These are phyloP conservation scores for Syngnathus scovelli DNA, from an alignment of 2,113 vertebrate genomes.

Conservation along the genomic window DNA sequence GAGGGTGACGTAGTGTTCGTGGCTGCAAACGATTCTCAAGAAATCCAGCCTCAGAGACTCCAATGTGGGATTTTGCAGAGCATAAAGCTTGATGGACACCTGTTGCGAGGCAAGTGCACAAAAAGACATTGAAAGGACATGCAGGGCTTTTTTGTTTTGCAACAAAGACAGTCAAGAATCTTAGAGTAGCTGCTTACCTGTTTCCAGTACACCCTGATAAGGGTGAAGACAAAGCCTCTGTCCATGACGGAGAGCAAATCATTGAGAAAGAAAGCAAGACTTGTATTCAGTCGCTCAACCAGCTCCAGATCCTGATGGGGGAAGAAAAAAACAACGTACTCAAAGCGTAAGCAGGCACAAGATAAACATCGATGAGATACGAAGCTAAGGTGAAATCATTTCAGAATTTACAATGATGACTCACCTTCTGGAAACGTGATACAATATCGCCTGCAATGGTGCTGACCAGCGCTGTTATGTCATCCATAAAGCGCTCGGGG, in stretches of 20 bases:
- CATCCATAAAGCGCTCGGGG: conserved; percentile 98
- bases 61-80: conserved; percentile 84
- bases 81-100: conserved; percentile 89
- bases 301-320: conserved; percentile 85
- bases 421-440: conserved; percentile 96
- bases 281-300: conserved; percentile 94
- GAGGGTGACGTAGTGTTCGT: conserved; percentile 96
- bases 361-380: background rate
- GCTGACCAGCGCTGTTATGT: conserved; percentile 92
- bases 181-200: conserved; percentile 74
- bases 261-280: conserved; percentile 95
- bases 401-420: background rate
- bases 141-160: too few relatives aligned
- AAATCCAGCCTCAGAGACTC: conserved; percentile 92
- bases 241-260: conserved; percentile 97
- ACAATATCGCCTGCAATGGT: conserved; percentile 92
- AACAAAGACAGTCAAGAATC: background rate
- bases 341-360: background rate
- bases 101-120: conserved; percentile 21
- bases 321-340: conserved; percentile 12
- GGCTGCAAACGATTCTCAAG: conserved; percentile 90
- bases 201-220: conserved; percentile 92
- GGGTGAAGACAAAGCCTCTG: conserved; percentile 89
- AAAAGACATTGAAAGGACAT: background rate
- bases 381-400: too few relatives aligned